Evolutionary conservation across 2,888 invertebrate species (phyloP), one percentile per base, ranked within the genome.

Genomic region (Octonoba sinensis): DNA sequence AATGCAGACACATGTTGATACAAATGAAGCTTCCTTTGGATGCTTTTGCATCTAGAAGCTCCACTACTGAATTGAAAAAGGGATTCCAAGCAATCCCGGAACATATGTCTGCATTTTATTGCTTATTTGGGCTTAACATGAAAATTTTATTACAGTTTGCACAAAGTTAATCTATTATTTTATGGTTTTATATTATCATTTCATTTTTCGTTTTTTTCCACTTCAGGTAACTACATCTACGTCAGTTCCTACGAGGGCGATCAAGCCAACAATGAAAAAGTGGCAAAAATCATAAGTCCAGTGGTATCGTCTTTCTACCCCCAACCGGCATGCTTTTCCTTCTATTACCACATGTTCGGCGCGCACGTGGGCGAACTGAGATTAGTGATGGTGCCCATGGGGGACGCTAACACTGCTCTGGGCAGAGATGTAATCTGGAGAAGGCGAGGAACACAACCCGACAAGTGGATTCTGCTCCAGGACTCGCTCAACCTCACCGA

Each of bases 261-360:
- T 11, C 47, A 65, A 44, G 65, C 70, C 3, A 82, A 75, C 59
- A 60, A 44, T 11, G 82, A 57, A n/a, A 73, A 73, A 44, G 20
- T 82, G 3, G 82, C 82, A 1, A 24, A 59, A 20, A 65, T 82
- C 54, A 88, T 93, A 6, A 95, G 95, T 0, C 95, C 95, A 0
- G 89, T 93, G 0, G 94, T 92, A 87, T 88, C 90, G 3, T 87
- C 88, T 0, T 86, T 91, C 22, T 66, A 84, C 18, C 84, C 87
- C 44, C 85, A 89, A 86, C 90, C 90, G 54, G 91, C 90, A 49
- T 93, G 93, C 87, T 92, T 94, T 84, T 90, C 91, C 0, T 92
- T 93, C 87, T 94, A 91, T 89, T 95, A 94, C 86, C 93, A 94
- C 87, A 95, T 95, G 86, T 86, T 91, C 87, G 95, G 95, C 11